These are phyloP conservation scores for Chloropsis hardwickii DNA, from an alignment of 2,113 vertebrate genomes.

Conservation along the genomic window DNA sequence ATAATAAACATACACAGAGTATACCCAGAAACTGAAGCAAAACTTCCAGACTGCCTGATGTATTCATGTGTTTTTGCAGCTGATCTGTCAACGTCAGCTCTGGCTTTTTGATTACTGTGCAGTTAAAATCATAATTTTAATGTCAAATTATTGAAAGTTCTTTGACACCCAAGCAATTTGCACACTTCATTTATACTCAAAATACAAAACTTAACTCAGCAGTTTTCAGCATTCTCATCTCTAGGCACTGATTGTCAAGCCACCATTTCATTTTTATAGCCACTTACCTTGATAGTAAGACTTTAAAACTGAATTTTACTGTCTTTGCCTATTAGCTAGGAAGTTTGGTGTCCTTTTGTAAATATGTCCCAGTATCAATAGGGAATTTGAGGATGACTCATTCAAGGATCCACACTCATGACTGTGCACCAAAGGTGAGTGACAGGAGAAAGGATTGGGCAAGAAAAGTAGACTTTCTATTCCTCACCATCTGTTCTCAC, in stretches of 20 bases:
- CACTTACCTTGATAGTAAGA: not conserved
- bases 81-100: not conserved
- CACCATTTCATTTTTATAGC: not conserved
- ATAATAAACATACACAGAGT: not conserved
- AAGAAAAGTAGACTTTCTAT: not conserved
- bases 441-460: not conserved
- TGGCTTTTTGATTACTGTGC: not conserved
- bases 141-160: not conserved
- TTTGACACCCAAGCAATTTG: not conserved
- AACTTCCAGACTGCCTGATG: not conserved
- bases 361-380: not conserved
- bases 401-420: not conserved
- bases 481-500: not conserved
- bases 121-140: not conserved
- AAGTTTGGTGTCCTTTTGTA: not conserved
- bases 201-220: not conserved
- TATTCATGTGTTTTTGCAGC: not conserved
- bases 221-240: not conserved
- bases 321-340: not conserved
- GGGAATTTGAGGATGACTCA: not conserved
- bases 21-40: not conserved
- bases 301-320: not conserved
- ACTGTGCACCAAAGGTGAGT: not conserved
- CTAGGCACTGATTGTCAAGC: not conserved
- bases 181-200: not conserved